Conservation (phyloP, 2,888 invertebrate species). For the Agelastica alni region DNA sequence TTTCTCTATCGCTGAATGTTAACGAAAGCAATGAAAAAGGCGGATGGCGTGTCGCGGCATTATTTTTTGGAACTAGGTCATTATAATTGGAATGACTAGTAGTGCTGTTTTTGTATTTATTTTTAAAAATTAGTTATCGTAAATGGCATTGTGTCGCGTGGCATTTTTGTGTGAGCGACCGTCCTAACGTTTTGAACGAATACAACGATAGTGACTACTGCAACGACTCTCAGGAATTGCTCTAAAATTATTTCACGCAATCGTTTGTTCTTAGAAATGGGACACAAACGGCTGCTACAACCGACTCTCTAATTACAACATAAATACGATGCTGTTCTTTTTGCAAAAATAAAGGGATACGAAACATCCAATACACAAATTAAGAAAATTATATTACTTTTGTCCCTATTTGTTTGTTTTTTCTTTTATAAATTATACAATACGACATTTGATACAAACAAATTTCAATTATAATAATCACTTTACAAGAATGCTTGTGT, state of each 20-base stretch:
- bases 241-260: slow-evolving; percentile 51
- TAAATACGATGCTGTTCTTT: slow-evolving; percentile 38
- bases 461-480: no score
- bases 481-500: no score
- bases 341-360: slow-evolving; percentile 27
- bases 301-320: slow-evolving; percentile 44
- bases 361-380: not conserved
- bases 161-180: slow-evolving; percentile 7
- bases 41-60: no score
- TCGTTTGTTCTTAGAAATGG: slow-evolving; percentile 41
- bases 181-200: slow-evolving; percentile 16
- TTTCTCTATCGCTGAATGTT: no score
- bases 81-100: no score
- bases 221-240: slow-evolving; percentile 49
- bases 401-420: no score
- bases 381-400: no score
- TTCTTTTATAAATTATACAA: no score
- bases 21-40: no score
- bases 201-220: slow-evolving; percentile 48
- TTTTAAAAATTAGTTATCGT: not conserved
- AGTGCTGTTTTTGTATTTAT: no score
- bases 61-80: no score
- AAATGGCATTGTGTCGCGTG: not conserved
- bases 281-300: slow-evolving; percentile 33
- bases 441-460: no score